Percentiles rank a stretch among this genome's conserved stretches.
These are phyloP conservation scores for Coryphaenoides rupestris DNA, from an alignment of 2,113 vertebrate species.

Conservation along the genomic window DNA sequence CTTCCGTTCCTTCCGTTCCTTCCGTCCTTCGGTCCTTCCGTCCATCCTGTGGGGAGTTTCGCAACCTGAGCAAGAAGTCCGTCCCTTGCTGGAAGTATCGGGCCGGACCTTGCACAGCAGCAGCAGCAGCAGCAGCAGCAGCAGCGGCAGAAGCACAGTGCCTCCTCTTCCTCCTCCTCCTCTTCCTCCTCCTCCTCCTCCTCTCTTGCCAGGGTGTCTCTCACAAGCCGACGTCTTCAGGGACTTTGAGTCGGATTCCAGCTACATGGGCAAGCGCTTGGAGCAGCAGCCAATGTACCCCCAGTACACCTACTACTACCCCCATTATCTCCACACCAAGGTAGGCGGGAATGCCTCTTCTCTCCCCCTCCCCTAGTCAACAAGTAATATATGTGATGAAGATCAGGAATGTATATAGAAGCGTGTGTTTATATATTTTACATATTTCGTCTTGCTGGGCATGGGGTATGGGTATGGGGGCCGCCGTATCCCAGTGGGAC, in stretches of 20 bases:
- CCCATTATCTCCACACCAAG: conserved; percentile 97
- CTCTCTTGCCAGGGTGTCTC: conserved; percentile 47
- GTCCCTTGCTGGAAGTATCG: no score
- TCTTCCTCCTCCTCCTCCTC: conserved; percentile 31
- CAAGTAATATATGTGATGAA: neutral
- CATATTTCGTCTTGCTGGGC: no score
- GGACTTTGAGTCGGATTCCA: conserved; percentile 80
- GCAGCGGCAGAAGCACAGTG: no score
- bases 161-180: no score
- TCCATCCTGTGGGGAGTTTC: conserved; percentile 20
- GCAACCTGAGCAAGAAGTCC: neutral
- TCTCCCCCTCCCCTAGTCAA: no score
- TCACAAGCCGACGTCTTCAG: conserved; percentile 18
- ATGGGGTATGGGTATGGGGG: no score
- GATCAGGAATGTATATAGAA: no score
- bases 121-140: no score
- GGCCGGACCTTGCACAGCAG: conserved; percentile 24
- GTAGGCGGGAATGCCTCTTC: conserved; percentile 64
- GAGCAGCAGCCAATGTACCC: conserved; percentile 99
- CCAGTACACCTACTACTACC: conserved; percentile 98
- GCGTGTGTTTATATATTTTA: neutral
- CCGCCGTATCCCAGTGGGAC: no score
- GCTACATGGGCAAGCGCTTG: conserved; percentile 99
- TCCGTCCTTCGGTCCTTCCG: conserved; percentile 17
- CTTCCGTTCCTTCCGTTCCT: no score